Base-by-base conservation (phyloP, 2,888 invertebrate species). In the Byasa hedistus region DNA sequence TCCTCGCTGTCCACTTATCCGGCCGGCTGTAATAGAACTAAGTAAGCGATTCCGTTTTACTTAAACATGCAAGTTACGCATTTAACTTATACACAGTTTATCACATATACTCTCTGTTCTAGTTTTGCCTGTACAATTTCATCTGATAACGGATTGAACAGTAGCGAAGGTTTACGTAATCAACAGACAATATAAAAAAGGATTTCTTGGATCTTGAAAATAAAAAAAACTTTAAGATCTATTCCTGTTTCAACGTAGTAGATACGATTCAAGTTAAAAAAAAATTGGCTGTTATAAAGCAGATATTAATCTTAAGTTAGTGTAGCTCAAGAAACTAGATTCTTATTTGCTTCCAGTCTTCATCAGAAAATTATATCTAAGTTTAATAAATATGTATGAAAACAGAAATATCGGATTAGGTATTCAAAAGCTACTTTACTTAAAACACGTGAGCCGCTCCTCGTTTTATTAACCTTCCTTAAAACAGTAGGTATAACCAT, bases 41-140 rank as follows among this genome's bases (percentile, higher is more conserved):
- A 48, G 48, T n/a, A 48, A 48, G 48, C 48, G 48, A 48, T 48
- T 48, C n/a, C 48, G 19, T 48, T 48, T 48, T 48, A n/a, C 48
- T 48, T n/a, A 48, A 48, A 19, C 48, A 48, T 48, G 19, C 48
- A n/a, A n/a, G 48, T n/a, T 7, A n/a, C 7, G 5, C 48, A n/a
- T n/a, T 48, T 48, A 7, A 48, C 19, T n/a, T n/a, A n/a, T 1
- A 48, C 19, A 4, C 48, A 27, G 3, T 27, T n/a, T 5, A 48
- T 8, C n/a, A 48, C 12, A 39, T 39, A 39, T 15, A 39, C 15
- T 4, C 27, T 4, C 27, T 39, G 12, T 39, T 39, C 48, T 48
- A 12, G 48, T 19, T 19, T 48, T 48, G n/a, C n/a, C n/a, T 22
- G 10, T 54, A 22, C 22, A 54, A 22, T 54, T 54, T 54, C 22